Evolutionary conservation across 2,888 invertebrate genomes (phyloP).

Genomic region (Lysandra bellargus): DNA sequence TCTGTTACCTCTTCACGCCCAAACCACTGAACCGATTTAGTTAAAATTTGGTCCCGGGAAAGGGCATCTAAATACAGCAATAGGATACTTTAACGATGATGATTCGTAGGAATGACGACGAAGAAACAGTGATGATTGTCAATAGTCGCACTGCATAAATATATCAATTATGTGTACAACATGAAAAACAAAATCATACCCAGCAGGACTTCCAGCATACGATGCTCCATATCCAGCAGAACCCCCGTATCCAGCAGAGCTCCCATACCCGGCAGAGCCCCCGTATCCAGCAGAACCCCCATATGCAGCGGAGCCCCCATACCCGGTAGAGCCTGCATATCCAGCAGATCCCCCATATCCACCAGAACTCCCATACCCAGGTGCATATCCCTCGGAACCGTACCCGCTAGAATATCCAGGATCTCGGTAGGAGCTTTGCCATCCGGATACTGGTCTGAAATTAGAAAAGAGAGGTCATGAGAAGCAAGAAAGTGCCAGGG

Average conservation of each 20-base stretch:
- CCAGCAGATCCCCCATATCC: constrained; percentile 44
- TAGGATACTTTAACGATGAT: no score
- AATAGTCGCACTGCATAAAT: no score
- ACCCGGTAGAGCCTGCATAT: constrained; percentile 1
- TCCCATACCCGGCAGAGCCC: constrained; percentile 23
- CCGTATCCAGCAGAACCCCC: constrained; percentile 32
- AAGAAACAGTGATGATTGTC: no score
- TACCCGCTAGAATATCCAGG: constrained; percentile 41
- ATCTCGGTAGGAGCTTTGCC: constrained; percentile 48
- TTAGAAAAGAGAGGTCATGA: neutral
- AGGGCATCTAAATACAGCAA: no score
- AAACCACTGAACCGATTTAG: no score
- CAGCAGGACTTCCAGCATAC: neutral
- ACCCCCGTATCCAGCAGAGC: neutral
- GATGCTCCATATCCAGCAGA: neutral
- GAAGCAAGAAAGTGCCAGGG: neutral
- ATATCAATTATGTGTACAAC: no score
- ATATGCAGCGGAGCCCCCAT: constrained; percentile 26
- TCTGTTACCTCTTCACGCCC: no score
- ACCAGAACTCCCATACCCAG: constrained; percentile 33
- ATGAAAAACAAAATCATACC: neutral
- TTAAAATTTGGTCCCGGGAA: no score
- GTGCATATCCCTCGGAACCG: constrained; percentile 23
- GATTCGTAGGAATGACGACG: no score
- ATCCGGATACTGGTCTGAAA: constrained; percentile 59